phyloP scores from a whole-genome alignment of 2,797 vertebrate genomes.

The Gorsachius magnificus region DNA sequence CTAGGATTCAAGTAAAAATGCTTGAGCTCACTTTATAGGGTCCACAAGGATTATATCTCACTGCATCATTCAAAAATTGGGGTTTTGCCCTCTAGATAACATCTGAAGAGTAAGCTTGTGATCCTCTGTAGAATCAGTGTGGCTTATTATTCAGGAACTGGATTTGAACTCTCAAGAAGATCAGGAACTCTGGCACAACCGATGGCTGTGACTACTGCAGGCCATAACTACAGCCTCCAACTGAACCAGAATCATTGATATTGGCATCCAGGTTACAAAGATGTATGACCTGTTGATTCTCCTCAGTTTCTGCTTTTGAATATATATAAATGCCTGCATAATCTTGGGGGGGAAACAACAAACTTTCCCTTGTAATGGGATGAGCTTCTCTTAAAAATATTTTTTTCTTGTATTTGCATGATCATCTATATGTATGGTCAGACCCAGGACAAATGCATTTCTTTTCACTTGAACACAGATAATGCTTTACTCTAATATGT shows the following conservation, averaged over 20 bases:
- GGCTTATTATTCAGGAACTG: neutral
- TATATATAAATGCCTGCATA: neutral
- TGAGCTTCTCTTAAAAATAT: neutral
- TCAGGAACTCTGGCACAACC: neutral
- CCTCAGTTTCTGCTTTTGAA: neutral
- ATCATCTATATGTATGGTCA: neutral
- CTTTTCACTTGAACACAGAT: neutral
- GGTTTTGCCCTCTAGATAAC: neutral
- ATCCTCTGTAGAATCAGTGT: neutral
- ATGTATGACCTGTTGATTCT: too few species aligned
- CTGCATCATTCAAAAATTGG: neutral
- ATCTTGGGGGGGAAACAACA: neutral
- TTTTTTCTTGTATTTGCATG: neutral
- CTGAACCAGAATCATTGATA: neutral
- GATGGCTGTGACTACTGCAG: neutral
- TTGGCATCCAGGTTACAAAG: neutral
- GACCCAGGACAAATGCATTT: neutral
- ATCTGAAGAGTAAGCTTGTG: neutral
- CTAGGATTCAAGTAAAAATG: neutral
- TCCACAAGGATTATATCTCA: neutral
- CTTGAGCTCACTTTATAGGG: neutral
- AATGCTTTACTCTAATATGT: neutral
- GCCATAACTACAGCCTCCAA: neutral
- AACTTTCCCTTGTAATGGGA: neutral
- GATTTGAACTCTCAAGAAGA: neutral